Evolutionary conservation across 2,888 invertebrate species (phyloP), one percentile per base, ranked within the genome.

Genomic region (Polydrusus cervinus): DNA sequence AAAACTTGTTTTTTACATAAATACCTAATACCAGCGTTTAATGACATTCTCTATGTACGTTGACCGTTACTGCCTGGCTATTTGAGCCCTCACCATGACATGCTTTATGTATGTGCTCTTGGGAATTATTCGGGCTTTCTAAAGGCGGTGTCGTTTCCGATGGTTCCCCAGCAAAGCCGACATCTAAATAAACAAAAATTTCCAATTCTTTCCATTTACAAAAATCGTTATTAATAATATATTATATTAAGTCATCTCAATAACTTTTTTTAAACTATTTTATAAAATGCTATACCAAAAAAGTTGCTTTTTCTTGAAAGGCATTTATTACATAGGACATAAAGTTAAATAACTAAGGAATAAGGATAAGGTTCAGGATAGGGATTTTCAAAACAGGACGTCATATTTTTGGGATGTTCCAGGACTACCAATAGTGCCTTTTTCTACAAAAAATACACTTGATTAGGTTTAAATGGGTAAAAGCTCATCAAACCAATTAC

Each of bases 391-490:
- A 40, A 76, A 74, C n/a, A 79, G 76, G 79, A 78, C 75, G 71
- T 78, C 81, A 74, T 80, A 80, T 77, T 81, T 80, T 75, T 81
- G 79, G 70, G 78, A 74, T 11, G 74, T 78, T 64, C 79, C 80
- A 60, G 78, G 76, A 74, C 77, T 78, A 66, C 77, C 77, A 55
- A 78, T 67, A 62, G 66, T 74, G 43, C 75, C 77, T 62, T 71
- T 68, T 64, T 78, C 79, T 81, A 77, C 67, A 80, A 79, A 61
- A 38, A 60, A 60, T 25, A 53, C 20, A 18, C 13, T 45, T 45
- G 1, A 6, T 45, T 45, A 49, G 14, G 47, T 14, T 49, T 8
- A 16, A 25, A 11, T 7, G 43, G 11, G 14, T 14, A 7, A 34
- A n/a, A 60, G n/a, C n/a, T n/a, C n/a, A n/a, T n/a, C n/a, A n/a